phyloP scores from a whole-genome alignment of 2,888 invertebrate genomes.

The Cephus rjabovi region DNA sequence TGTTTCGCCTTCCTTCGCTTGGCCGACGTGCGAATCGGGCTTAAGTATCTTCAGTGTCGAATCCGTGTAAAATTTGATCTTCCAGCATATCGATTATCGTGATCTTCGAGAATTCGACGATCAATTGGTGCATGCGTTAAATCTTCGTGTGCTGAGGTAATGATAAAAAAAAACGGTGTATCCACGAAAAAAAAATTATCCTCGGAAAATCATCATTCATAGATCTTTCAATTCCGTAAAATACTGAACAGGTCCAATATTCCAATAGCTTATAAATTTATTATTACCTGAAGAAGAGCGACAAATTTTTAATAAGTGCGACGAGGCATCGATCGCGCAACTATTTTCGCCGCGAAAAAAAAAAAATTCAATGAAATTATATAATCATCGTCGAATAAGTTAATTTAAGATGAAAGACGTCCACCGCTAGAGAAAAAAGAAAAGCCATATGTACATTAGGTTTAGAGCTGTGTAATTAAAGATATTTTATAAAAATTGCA shows the following conservation, averaged over 20 bases:
- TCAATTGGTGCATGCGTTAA: neutral
- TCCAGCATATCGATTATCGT: neutral
- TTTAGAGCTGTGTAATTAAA: neutral
- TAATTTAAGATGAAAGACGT: neutral
- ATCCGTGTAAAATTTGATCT: neutral
- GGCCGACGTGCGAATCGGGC: neutral
- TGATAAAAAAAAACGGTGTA: neutral
- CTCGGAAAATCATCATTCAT: neutral
- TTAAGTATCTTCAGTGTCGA: neutral
- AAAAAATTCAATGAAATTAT: neutral
- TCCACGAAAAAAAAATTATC: neutral
- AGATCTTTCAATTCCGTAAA: neutral
- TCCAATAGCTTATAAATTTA: neutral
- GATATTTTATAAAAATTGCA: neutral
- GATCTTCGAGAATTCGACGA: neutral
- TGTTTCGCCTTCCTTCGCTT: neutral
- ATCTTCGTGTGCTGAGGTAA: neutral
- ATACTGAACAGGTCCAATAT: neutral
- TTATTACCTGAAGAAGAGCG: neutral
- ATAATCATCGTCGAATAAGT: neutral
- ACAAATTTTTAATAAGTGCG: neutral
- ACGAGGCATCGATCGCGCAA: neutral
- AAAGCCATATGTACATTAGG: neutral
- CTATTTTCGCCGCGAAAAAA: neutral
- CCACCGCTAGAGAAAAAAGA: neutral